phyloP scores from a whole-genome alignment of 2,888 invertebrate species.

The Psylliodes chrysocephalus region DNA sequence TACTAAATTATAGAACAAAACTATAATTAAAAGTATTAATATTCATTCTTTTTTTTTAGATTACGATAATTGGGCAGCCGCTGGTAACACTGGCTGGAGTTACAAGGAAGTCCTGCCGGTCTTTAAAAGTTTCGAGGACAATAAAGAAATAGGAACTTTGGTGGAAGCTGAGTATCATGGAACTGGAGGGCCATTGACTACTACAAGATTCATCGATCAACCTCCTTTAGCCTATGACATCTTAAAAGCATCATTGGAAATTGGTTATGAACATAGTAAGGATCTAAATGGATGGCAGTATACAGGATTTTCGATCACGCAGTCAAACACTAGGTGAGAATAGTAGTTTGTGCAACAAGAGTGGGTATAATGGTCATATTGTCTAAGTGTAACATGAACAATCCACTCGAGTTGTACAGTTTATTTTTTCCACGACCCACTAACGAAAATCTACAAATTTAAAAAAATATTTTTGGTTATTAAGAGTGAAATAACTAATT shows the following conservation, averaged over 20 bases:
- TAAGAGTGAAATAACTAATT: too few relatives aligned
- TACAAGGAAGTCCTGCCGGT: constrained; percentile 82
- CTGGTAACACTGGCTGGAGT: constrained; percentile 81
- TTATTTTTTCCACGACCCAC: too few relatives aligned
- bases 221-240: constrained; percentile 73
- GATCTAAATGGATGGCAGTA: constrained; percentile 73
- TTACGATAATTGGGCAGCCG: constrained; percentile 79
- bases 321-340: constrained; percentile 70
- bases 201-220: constrained; percentile 73
- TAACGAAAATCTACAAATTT: too few relatives aligned
- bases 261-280: constrained; percentile 70
- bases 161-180: constrained; percentile 72
- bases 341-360: too few relatives aligned
- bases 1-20: too few relatives aligned
- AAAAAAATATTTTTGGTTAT: too few relatives aligned
- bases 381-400: too few relatives aligned
- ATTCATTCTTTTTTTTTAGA: constrained; percentile 67
- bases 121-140: constrained; percentile 76
- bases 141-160: constrained; percentile 69
- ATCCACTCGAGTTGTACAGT: too few relatives aligned
- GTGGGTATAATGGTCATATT: too few relatives aligned
- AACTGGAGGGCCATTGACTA: constrained; percentile 71
- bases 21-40: too few relatives aligned
- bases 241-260: constrained; percentile 70
- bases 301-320: constrained; percentile 74